These are phyloP conservation scores for Shinisaurus crocodilurus DNA, from an alignment of 2,113 vertebrate genomes.

Conservation along the genomic window DNA sequence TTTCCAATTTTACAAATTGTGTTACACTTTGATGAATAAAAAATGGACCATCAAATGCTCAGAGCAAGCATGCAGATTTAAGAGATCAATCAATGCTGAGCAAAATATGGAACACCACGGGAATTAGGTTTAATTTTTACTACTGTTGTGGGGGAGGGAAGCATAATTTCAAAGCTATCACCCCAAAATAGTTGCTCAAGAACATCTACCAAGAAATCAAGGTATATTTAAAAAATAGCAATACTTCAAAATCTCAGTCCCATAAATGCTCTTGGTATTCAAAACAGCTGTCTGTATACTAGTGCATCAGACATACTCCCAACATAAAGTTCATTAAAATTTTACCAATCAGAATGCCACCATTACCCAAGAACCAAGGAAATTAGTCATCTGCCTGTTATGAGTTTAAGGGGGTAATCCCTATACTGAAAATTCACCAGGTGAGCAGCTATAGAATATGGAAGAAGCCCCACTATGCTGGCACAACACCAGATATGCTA, in stretches of 20 bases:
- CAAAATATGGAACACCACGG: slow-evolving; percentile 41
- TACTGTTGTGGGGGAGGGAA: not conserved
- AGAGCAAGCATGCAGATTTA: slow-evolving; percentile 16
- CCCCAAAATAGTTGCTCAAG: slow-evolving; percentile 53
- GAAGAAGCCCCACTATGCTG: not conserved
- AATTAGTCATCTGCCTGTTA: slow-evolving; percentile 32
- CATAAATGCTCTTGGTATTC: slow-evolving; percentile 66
- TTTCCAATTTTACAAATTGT: slow-evolving; percentile 22
- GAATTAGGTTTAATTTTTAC: slow-evolving; percentile 47
- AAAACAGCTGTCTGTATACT: slow-evolving; percentile 47
- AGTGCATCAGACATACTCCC: slow-evolving; percentile 46
- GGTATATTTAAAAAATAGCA: slow-evolving; percentile 53
- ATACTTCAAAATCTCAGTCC: slow-evolving; percentile 61
- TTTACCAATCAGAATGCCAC: slow-evolving; percentile 41
- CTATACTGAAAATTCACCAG: not conserved
- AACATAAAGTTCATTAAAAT: slow-evolving; percentile 52
- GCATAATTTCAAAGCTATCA: slow-evolving; percentile 46
- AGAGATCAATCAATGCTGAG: slow-evolving; percentile 26
- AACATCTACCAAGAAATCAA: slow-evolving; percentile 60
- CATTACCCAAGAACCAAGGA: slow-evolving; percentile 59
- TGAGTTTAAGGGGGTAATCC: not conserved
- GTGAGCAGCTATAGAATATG: not conserved
- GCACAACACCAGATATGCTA: not conserved
- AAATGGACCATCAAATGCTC: not conserved
- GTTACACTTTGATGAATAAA: slow-evolving; percentile 8